phyloP scores from a whole-genome alignment of 2,888 invertebrate genomes.

The Noctua pronuba region DNA sequence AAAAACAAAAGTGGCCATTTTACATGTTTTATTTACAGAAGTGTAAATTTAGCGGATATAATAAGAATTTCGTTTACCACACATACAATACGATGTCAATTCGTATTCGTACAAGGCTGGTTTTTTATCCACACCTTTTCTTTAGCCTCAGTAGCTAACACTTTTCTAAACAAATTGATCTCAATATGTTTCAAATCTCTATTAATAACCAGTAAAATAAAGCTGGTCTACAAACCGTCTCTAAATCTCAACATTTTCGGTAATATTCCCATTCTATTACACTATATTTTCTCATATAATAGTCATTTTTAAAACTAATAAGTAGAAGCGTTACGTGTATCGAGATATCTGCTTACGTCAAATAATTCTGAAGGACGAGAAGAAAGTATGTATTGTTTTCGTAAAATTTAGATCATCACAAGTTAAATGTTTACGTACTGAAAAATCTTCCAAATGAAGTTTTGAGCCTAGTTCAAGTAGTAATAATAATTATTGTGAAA shows the following conservation, averaged over 20 bases:
- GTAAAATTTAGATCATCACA: neutral
- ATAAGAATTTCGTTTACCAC: slow-evolving; percentile 72
- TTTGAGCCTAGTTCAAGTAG: neutral
- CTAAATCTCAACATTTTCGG: slow-evolving; percentile 34
- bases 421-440: too few species aligned
- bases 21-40: slow-evolving; percentile 84
- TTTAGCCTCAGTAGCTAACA: slow-evolving; percentile 30
- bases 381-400: neutral
- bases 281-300: neutral
- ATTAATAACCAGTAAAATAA: slow-evolving; percentile 40
- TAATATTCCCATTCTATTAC: slow-evolving; percentile 19
- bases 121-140: neutral
- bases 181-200: slow-evolving; percentile 29
- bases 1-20: slow-evolving; percentile 59
- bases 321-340: slow-evolving; percentile 1
- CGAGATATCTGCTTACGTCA: slow-evolving; percentile 10
- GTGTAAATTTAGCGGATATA: slow-evolving; percentile 81
- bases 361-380: slow-evolving; percentile 14
- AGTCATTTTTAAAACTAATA: slow-evolving; percentile 13
- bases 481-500: neutral
- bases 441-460: neutral
- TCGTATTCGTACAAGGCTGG: slow-evolving; percentile 22
- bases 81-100: slow-evolving; percentile 67
- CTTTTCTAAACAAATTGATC: slow-evolving; percentile 21
- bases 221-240: slow-evolving; percentile 27